A percentile compares a stretch with the other conserved stretches of the same genome.
Evolutionary conservation across 2,113 vertebrate species (phyloP).

Genomic region (Fulmarus glacialis): DNA sequence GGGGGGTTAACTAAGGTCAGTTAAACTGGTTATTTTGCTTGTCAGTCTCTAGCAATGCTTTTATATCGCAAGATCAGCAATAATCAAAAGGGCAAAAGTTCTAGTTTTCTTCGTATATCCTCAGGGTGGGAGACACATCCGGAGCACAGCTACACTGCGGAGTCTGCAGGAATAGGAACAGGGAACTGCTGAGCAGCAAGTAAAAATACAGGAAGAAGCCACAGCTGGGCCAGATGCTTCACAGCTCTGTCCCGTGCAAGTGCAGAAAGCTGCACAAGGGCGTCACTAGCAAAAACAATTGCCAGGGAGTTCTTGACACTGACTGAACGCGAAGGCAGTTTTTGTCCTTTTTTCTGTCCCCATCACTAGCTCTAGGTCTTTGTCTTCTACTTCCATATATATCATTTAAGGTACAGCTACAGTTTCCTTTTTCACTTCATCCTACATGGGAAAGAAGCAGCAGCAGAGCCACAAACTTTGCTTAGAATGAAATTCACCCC

Average conservation of each 20-base stretch:
- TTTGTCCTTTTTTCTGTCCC: background rate
- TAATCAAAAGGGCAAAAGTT: background rate
- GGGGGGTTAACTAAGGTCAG: background rate
- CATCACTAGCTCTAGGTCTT: background rate
- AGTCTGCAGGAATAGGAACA: background rate
- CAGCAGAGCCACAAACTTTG: background rate
- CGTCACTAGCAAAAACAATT: background rate
- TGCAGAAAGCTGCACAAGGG: background rate
- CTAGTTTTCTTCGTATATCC: background rate
- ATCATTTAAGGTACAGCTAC: background rate
- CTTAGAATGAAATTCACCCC: background rate
- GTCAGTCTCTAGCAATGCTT: background rate
- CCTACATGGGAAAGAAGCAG: background rate
- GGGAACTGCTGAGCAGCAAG: slow-evolving; percentile 11
- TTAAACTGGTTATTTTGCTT: background rate
- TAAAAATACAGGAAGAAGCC: background rate
- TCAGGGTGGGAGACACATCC: background rate
- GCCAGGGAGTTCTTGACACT: background rate
- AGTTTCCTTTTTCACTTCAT: background rate
- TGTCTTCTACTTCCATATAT: background rate
- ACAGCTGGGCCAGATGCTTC: slow-evolving; percentile 1
- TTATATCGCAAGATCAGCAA: background rate
- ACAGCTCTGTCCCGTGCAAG: background rate
- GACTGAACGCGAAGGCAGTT: background rate
- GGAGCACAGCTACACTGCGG: background rate